Conservation (phyloP, 2,888 invertebrate species). For the Caenorhabditis becei region DNA sequence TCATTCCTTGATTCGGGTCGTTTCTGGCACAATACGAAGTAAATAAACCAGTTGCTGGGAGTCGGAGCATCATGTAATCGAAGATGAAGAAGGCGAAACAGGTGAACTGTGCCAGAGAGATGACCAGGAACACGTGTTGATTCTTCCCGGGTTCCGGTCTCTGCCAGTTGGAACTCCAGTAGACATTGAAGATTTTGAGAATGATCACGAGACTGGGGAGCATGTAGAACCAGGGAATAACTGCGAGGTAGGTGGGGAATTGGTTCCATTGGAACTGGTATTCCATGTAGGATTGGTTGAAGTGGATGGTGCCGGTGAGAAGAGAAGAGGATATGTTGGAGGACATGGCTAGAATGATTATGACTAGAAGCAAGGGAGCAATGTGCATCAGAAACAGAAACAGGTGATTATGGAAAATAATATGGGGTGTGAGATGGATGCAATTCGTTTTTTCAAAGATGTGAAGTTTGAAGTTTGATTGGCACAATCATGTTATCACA, state of each 20-base stretch:
- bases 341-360: too few species aligned
- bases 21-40: constrained; percentile 35
- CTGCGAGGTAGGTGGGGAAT: constrained; percentile 17
- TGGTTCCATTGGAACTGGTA: constrained; percentile 19
- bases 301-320: constrained; percentile 19
- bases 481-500: too few species aligned
- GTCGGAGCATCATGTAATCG: constrained; percentile 26
- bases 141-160: constrained; percentile 28
- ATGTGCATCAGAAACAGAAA: too few species aligned
- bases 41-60: constrained; percentile 32
- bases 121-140: constrained; percentile 45
- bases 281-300: constrained; percentile 24
- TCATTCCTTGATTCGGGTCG: constrained; percentile 31
- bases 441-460: too few species aligned
- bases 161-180: constrained; percentile 29
- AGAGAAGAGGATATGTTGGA: neutral
- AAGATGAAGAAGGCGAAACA: constrained; percentile 19
- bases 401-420: too few species aligned
- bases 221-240: constrained; percentile 43
- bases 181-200: constrained; percentile 23
- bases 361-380: too few species aligned
- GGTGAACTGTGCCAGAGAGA: constrained; percentile 36
- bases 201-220: constrained; percentile 24
- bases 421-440: too few species aligned
- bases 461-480: too few species aligned